Evolutionary conservation across 2,113 vertebrate species (phyloP).

Genomic region (Dipodomys spectabilis): DNA sequence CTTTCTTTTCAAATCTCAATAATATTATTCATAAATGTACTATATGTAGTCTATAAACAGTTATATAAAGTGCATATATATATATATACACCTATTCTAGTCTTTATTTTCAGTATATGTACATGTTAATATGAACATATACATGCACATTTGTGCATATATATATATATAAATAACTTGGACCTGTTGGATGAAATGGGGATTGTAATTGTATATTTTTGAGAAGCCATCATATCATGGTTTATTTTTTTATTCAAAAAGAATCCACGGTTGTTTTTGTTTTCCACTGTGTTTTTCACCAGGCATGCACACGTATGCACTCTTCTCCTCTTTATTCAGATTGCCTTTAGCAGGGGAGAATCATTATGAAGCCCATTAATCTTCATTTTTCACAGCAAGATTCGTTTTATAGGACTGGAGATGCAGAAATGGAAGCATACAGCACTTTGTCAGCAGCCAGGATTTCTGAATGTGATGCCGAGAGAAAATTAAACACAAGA

Average conservation of each 20-base stretch:
- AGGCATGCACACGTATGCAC: neutral
- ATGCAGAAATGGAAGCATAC: conserved; percentile 82
- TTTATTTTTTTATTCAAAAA: conserved; percentile 42
- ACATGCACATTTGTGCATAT: too few relatives aligned
- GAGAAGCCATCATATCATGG: neutral
- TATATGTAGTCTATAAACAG: too few relatives aligned
- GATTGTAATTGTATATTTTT: conserved; percentile 20
- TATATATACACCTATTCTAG: too few relatives aligned
- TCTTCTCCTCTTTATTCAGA: conserved; percentile 81
- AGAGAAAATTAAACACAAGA: conserved; percentile 87
- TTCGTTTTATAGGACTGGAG: conserved; percentile 84
- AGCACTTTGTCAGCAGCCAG: conserved; percentile 79
- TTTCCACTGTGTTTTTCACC: neutral
- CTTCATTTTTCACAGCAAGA: conserved; percentile 89
- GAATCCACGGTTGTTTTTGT: neutral
- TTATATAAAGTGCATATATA: too few relatives aligned
- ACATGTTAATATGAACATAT: neutral
- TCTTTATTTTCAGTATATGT: too few relatives aligned
- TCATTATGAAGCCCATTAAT: conserved; percentile 89
- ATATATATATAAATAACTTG: neutral
- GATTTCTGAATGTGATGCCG: conserved; percentile 85
- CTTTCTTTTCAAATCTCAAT: neutral
- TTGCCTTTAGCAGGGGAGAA: conserved; percentile 83
- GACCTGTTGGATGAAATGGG: neutral
- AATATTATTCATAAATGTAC: neutral